A percentile compares a stretch with the other conserved stretches of the same genome.
Conservation (phyloP, 2,113 vertebrate species). For the Anguilla japonica region DNA sequence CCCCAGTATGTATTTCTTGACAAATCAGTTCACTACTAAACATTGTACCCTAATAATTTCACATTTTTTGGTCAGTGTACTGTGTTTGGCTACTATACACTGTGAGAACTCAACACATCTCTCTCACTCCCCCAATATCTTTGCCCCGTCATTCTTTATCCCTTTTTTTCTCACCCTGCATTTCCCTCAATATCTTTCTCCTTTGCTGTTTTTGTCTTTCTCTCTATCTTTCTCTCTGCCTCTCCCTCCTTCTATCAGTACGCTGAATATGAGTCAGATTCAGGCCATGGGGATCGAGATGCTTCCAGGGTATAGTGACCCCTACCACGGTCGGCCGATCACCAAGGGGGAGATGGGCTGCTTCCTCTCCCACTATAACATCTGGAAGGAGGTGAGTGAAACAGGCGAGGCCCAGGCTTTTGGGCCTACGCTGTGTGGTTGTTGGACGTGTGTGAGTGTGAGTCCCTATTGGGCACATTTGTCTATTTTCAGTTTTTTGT, state of each 20-base stretch:
- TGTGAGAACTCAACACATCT: too few species aligned
- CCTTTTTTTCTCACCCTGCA: not conserved
- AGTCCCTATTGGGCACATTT: not conserved
- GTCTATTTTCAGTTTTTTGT: not conserved
- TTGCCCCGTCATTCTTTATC: not conserved
- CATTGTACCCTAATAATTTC: not conserved
- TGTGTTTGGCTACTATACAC: not conserved
- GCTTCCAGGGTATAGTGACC: slow-evolving; percentile 86
- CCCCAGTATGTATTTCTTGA: not conserved
- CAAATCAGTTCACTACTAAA: not conserved
- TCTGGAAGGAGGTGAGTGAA: slow-evolving; percentile 83
- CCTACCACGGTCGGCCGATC: slow-evolving; percentile 84
- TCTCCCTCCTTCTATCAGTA: slow-evolving; percentile 58
- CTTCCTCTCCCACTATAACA: slow-evolving; percentile 86
- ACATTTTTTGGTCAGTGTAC: not conserved
- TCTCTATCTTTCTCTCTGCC: not conserved
- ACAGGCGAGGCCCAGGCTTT: not conserved
- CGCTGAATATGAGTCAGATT: slow-evolving; percentile 82
- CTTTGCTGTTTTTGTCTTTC: not conserved
- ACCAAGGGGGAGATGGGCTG: slow-evolving; percentile 89
- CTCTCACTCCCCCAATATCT: not conserved
- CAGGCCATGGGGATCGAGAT: slow-evolving; percentile 80
- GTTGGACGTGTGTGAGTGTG: not conserved
- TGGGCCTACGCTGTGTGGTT: not conserved
- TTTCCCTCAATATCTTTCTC: not conserved